A percentile compares a stretch with the other conserved stretches of the same genome.
Conservation (phyloP, 2,113 vertebrate species). For the Sorex fumeus region DNA sequence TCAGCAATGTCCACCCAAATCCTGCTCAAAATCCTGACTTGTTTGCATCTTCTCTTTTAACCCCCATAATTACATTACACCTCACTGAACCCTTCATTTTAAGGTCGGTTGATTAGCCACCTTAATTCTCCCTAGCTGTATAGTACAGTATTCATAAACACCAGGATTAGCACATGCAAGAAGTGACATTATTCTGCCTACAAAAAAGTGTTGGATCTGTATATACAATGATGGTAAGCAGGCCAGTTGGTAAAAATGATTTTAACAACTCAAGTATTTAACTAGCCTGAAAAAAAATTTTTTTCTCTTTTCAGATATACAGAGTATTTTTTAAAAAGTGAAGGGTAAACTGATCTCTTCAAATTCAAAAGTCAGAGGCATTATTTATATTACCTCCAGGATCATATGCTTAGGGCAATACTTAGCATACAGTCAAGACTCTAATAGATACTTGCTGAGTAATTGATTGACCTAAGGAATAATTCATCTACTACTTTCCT, state of each 20-base stretch:
- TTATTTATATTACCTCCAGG: background rate
- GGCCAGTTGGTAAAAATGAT: background rate
- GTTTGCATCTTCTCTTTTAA: background rate
- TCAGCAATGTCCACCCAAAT: background rate
- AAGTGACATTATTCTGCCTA: background rate
- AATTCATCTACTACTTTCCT: background rate
- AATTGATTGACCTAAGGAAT: conserved; percentile 11
- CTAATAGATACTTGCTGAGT: background rate
- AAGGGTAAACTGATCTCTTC: background rate
- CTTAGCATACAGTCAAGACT: background rate
- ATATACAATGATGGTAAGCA: background rate
- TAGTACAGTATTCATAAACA: background rate
- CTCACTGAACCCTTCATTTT: background rate
- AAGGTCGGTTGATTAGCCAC: background rate
- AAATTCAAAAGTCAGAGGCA: background rate
- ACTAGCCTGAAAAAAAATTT: background rate
- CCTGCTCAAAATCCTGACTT: background rate
- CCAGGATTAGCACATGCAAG: background rate
- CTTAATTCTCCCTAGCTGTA: background rate
- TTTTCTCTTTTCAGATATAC: background rate
- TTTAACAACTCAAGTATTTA: conserved; percentile 30
- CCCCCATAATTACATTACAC: background rate
- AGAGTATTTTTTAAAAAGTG: background rate
- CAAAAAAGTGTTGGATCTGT: background rate
- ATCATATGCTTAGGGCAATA: background rate